Percentiles rank a stretch among this genome's conserved stretches.
These are phyloP conservation scores for Heterodera carotae DNA, from an alignment of 1,140 invertebrate species.

Conservation along the genomic window DNA sequence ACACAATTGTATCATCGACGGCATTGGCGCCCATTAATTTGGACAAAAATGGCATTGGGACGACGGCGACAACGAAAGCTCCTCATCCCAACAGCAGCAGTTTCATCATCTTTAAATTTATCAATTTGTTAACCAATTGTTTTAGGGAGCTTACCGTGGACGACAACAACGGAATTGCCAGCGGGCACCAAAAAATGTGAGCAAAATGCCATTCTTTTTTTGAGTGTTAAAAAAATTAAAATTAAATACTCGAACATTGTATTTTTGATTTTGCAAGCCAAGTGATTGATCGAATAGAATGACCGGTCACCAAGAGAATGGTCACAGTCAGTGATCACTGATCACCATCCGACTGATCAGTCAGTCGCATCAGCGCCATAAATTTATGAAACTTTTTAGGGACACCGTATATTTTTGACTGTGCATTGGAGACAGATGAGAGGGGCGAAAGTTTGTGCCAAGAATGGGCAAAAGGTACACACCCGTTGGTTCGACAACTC, in stretches of 20 bases:
- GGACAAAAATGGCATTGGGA: not conserved
- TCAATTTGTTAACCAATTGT: too few relatives aligned
- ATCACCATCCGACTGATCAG: not conserved
- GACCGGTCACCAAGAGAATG: too few relatives aligned
- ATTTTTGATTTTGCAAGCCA: too few relatives aligned
- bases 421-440: slow-evolving; percentile 24
- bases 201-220: too few relatives aligned
- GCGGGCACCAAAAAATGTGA: not conserved
- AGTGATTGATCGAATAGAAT: too few relatives aligned
- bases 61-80: not conserved
- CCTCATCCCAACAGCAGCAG: too few relatives aligned
- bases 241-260: too few relatives aligned
- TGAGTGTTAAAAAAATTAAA: too few relatives aligned
- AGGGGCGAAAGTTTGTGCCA: slow-evolving; percentile 20
- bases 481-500: too few relatives aligned
- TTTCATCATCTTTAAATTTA: too few relatives aligned
- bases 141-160: not conserved
- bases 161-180: not conserved
- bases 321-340: not conserved
- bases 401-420: slow-evolving; percentile 26
- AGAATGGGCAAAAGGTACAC: slow-evolving; percentile 22
- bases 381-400: slow-evolving; percentile 5
- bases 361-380: not conserved
- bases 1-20: not conserved
- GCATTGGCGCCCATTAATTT: not conserved